Conservation (phyloP, 1,140 invertebrate genomes). For the Conus ventricosus region DNA sequence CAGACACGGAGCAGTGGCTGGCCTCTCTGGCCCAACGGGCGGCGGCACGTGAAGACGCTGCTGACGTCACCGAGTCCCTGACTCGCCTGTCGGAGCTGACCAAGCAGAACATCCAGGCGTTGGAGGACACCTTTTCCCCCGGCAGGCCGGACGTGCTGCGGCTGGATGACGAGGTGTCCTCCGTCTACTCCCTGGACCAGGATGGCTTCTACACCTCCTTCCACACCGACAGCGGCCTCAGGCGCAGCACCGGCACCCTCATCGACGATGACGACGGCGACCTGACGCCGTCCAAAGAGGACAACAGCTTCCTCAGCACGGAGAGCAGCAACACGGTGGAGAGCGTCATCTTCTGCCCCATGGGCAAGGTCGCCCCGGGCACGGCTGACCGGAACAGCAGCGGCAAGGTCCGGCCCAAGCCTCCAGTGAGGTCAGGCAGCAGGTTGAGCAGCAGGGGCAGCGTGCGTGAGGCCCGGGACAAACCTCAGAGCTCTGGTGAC, state of each 20-base stretch:
- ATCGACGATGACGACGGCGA: slow-evolving; percentile 51
- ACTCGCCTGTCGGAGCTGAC: slow-evolving; percentile 61
- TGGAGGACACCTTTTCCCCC: slow-evolving; percentile 65
- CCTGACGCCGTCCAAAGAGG: slow-evolving; percentile 53
- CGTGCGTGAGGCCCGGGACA: slow-evolving; percentile 8
- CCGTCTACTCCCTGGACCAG: slow-evolving; percentile 95
- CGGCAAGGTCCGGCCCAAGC: slow-evolving; percentile 46
- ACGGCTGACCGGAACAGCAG: neutral
- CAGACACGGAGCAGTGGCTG: slow-evolving; percentile 64
- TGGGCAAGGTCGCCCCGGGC: neutral
- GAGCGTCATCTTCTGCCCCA: slow-evolving; percentile 63
- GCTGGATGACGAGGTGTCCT: slow-evolving; percentile 91
- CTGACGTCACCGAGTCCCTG: slow-evolving; percentile 46
- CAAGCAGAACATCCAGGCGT: slow-evolving; percentile 62
- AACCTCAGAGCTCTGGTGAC: neutral
- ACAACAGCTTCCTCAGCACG: slow-evolving; percentile 54
- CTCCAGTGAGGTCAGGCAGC: slow-evolving; percentile 44
- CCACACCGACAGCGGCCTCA: slow-evolving; percentile 93
- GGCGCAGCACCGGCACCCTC: slow-evolving; percentile 58
- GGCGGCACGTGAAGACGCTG: slow-evolving; percentile 54
- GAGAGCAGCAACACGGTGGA: slow-evolving; percentile 57
- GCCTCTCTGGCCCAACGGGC: slow-evolving; percentile 60
- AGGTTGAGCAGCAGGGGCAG: slow-evolving; percentile 48
- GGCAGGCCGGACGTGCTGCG: slow-evolving; percentile 35
- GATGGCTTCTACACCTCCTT: slow-evolving; percentile 98